Base-by-base conservation (phyloP, 2,113 vertebrate genomes). In the Vicugna pacos region DNA sequence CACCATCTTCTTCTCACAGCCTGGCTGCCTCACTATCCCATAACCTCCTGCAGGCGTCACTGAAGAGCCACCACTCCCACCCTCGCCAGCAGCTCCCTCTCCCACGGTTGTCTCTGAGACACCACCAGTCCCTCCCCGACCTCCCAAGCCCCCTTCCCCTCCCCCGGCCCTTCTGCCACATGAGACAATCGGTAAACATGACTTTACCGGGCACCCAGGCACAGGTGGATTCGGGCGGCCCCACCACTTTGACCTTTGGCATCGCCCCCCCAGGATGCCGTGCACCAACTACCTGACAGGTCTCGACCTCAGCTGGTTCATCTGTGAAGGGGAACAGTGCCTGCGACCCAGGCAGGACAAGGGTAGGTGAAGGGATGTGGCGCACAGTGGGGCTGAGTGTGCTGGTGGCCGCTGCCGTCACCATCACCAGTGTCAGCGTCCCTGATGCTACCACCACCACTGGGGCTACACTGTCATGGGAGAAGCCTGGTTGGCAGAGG, bases 341-440 rank as follows among this genome's bases (percentile, higher is more conserved):
- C 22, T 82, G 54, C 30, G 32, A 12, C 17, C 46, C 5, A 6
- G 42, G 19, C 5, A 19, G 10, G 12, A 28, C 0, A 0, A n/a
- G 19, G 17, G 52, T 4, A 16, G 52, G 69, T 6, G 1, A 2
- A 13, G 15, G 32, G 15, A 26, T 8, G 0, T n/a, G 24, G 10
- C 0, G 0, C 4, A 24, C 28, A 30, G 38, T 3, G 1, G 24
- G 3, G 22, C 35, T 0, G 1, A 52, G 54, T 1, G 5, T n/a
- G 64, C 0, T 0, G 35, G 64, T 2, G 14, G 32, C 42, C 13
- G 26, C 42, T 42, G 24, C 32, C 38, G 5, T 42, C 38, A 42
- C 5, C 38, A 42, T 42, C 38, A 42, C 38, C 38, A 42, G 17
- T 22, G 26, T 19, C 3, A 0, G 10, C 1, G 54, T 73, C 77